A percentile compares a stretch with the other conserved stretches of the same genome.
These are phyloP conservation scores for Nemurella pictetii DNA, from an alignment of 2,888 invertebrate genomes.

Conservation along the genomic window DNA sequence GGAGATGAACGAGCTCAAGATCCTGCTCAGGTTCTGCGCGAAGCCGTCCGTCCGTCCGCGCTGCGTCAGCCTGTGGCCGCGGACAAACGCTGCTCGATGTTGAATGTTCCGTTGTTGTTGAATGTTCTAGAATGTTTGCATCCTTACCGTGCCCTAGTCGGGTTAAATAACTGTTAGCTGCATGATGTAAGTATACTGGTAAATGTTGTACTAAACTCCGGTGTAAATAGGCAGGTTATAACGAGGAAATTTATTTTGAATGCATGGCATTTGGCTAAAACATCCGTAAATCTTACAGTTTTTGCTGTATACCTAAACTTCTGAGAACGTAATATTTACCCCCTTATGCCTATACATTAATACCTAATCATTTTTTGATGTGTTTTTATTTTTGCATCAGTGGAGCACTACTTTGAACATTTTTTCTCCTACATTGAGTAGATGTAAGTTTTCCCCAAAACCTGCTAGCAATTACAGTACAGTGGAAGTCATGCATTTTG, in stretches of 20 bases:
- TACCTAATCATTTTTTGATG: background rate
- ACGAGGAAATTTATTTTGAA: background rate
- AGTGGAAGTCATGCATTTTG: too few relatives aligned
- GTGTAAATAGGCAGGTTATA: background rate
- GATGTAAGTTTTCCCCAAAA: too few relatives aligned
- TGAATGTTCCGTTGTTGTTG: background rate
- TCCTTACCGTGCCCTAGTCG: background rate
- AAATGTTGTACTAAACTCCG: background rate
- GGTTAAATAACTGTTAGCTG: slow-evolving; percentile 14
- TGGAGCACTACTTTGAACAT: too few relatives aligned
- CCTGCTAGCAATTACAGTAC: too few relatives aligned
- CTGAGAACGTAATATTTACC: background rate
- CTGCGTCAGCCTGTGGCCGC: background rate
- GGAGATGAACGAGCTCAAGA: slow-evolving; percentile 80
- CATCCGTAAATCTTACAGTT: background rate
- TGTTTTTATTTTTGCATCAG: background rate
- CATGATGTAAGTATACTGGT: slow-evolving; percentile 15
- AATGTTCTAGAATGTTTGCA: slow-evolving; percentile 17
- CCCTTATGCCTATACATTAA: background rate
- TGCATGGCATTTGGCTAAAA: background rate
- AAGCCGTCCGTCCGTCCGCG: background rate
- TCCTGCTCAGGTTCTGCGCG: slow-evolving; percentile 67
- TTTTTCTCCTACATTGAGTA: too few relatives aligned
- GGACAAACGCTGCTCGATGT: background rate
- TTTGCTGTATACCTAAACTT: background rate